phyloP scores from a whole-genome alignment of 2,888 invertebrate genomes.

The Cyaniris semiargus region DNA sequence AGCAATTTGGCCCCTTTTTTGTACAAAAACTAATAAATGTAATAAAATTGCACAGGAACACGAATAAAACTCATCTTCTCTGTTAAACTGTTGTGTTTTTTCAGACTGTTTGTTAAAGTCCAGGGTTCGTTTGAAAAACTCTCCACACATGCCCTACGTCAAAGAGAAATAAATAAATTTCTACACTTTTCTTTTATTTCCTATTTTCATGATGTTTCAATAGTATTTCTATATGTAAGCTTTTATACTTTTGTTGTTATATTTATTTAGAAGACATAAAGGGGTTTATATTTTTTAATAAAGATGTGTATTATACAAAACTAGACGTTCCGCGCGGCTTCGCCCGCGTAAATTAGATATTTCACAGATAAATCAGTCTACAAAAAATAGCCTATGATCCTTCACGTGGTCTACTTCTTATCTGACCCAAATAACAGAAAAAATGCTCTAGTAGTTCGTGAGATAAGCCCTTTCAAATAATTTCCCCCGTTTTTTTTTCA shows the following conservation, averaged over 20 bases:
- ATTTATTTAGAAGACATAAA: background rate
- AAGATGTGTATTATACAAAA: no score
- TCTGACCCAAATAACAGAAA: no score
- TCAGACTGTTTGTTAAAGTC: background rate
- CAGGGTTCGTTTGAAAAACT: slow-evolving; percentile 4
- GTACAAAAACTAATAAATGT: background rate
- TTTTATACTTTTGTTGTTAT: background rate
- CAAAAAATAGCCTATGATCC: no score
- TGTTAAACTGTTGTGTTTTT: background rate
- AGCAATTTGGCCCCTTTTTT: no score
- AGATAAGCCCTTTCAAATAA: no score
- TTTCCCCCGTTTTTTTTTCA: no score
- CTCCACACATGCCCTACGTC: slow-evolving; percentile 1
- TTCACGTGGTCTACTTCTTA: no score
- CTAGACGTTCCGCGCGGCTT: no score
- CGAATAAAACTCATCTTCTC: background rate
- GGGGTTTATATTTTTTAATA: no score
- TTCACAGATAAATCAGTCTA: no score
- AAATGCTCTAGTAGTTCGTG: no score
- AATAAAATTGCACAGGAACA: background rate
- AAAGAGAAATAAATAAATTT: slow-evolving; percentile 4
- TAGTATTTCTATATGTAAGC: background rate
- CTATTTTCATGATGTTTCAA: background rate
- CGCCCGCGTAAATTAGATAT: no score
- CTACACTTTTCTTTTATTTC: background rate